phyloP scores from a whole-genome alignment of 2,797 vertebrate species.

The Columba guinea region DNA sequence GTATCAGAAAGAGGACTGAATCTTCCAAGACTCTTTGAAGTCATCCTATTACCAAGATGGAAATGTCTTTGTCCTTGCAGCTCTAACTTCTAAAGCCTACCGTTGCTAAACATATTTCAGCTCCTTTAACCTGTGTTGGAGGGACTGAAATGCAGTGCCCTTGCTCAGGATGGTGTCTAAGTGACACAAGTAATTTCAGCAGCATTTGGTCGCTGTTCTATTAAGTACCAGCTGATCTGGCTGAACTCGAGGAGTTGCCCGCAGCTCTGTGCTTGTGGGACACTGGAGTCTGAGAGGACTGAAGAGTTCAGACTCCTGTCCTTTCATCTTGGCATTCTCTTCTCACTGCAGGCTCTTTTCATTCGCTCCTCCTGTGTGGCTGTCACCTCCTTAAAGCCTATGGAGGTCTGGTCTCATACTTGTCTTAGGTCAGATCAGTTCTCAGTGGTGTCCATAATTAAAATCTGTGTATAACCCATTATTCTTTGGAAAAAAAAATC shows the following conservation, averaged over 20 bases:
- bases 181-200: not conserved
- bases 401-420: not conserved
- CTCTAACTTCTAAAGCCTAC: not conserved
- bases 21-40: not conserved
- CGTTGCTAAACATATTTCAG: not conserved
- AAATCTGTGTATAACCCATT: not conserved
- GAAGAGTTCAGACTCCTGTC: not conserved
- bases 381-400: not conserved
- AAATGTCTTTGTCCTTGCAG: not conserved
- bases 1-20: not conserved
- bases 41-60: not conserved
- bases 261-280: not conserved
- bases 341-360: constrained; percentile 5
- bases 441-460: not conserved
- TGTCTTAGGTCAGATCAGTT: not conserved
- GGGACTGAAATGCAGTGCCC: not conserved
- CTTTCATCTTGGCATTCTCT: constrained; percentile 11
- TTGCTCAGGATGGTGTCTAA: not conserved
- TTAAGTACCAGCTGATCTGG: not conserved
- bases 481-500: not conserved
- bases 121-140: not conserved
- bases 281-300: not conserved
- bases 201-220: not conserved
- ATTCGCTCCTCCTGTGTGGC: not conserved
- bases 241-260: not conserved